A percentile compares a stretch with the other conserved stretches of the same genome.
Evolutionary conservation across 1,140 invertebrate genomes (phyloP).

Genomic region (Heterodera schachtii): DNA sequence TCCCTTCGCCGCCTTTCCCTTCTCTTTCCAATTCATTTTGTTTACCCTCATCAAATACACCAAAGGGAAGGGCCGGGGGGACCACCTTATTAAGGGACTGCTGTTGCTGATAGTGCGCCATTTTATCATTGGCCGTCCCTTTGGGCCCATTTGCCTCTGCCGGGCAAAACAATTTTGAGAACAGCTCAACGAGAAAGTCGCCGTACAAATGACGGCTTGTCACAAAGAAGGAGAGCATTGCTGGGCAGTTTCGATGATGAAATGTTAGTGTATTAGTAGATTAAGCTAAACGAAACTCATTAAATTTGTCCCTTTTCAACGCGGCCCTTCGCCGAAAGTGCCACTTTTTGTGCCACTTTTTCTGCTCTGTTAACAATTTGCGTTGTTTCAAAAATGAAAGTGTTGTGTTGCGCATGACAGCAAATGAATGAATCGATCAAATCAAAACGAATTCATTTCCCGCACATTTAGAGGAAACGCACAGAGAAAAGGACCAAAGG

Average conservation of each 20-base stretch:
- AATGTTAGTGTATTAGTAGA: conserved; percentile 5
- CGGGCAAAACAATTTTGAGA: conserved; percentile 38
- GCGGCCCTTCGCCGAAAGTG: no score
- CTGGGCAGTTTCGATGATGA: background rate
- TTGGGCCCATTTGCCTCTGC: conserved; percentile 7
- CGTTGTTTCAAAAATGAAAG: no score
- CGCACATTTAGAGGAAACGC: no score
- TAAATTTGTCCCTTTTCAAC: background rate
- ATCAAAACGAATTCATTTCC: no score
- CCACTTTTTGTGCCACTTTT: no score
- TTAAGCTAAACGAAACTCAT: background rate
- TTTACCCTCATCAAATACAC: background rate
- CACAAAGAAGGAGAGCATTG: conserved; percentile 38
- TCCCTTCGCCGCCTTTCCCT: no score
- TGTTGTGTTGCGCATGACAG: no score
- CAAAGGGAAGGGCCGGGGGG: background rate
- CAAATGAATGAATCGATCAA: no score
- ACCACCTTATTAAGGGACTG: conserved; percentile 5
- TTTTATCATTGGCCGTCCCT: conserved; percentile 6
- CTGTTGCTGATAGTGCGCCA: background rate
- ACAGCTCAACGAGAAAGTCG: conserved; percentile 43
- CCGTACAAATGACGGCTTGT: conserved; percentile 41
- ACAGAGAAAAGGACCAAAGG: background rate
- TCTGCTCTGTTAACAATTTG: no score
- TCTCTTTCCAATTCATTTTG: background rate